Evolutionary conservation across 2,113 vertebrate genomes (phyloP).

Genomic region (Archocentrus centrarchus): DNA sequence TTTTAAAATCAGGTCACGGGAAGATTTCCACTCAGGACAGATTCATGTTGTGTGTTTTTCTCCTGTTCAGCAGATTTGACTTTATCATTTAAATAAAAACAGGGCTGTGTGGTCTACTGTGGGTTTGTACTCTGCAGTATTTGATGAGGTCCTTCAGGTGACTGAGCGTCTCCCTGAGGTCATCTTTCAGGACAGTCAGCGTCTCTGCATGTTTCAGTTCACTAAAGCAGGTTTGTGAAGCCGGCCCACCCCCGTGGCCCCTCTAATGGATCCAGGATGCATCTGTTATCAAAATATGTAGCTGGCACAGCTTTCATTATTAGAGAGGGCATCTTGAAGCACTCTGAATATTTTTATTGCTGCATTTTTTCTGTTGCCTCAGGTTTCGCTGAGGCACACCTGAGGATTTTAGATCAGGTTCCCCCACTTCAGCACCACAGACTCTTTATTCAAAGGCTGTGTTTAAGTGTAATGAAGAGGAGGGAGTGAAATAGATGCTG

Average conservation of each 20-base stretch:
- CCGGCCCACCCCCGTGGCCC: not conserved
- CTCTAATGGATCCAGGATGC: not conserved
- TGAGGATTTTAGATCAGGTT: not conserved
- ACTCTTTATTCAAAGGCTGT: not conserved
- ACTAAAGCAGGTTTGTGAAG: not conserved
- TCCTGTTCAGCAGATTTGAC: not conserved
- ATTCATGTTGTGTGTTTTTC: accelerated
- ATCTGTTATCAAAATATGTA: too few relatives aligned
- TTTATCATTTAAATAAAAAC: not conserved
- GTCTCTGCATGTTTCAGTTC: not conserved
- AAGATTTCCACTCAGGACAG: not conserved
- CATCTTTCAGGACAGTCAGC: too few relatives aligned
- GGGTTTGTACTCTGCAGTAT: not conserved
- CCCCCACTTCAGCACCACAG: not conserved
- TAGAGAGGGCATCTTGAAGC: not conserved
- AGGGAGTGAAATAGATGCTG: not conserved
- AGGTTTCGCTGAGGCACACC: not conserved
- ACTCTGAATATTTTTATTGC: not conserved
- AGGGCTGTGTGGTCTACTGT: not conserved
- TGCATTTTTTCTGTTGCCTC: not conserved
- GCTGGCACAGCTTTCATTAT: not conserved
- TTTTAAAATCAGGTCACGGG: not conserved
- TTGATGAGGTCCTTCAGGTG: not conserved
- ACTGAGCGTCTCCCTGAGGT: too few relatives aligned
- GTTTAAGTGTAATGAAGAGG: not conserved